A percentile compares a stretch with the other conserved stretches of the same genome.
These are phyloP conservation scores for Lamprotornis superbus DNA, from an alignment of 2,113 vertebrate genomes.

Conservation along the genomic window DNA sequence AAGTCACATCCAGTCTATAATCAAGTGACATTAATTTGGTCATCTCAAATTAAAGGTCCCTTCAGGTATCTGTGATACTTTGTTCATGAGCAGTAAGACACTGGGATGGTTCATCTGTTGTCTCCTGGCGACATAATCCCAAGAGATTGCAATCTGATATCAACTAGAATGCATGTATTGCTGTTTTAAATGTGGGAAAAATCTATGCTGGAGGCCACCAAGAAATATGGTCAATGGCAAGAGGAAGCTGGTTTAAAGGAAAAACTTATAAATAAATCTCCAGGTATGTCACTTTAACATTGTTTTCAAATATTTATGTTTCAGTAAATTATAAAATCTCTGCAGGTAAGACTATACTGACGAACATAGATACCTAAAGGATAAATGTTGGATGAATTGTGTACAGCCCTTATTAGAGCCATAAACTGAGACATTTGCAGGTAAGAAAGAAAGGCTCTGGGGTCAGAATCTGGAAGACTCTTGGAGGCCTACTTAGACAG, in stretches of 20 bases:
- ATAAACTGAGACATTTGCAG: not conserved
- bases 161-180: not conserved
- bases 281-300: not conserved
- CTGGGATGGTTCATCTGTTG: not conserved
- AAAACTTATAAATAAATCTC: not conserved
- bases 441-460: not conserved
- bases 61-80: not conserved
- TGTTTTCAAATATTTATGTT: not conserved
- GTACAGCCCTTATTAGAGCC: not conserved
- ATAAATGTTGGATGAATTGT: not conserved
- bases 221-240: not conserved
- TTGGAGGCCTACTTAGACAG: not conserved
- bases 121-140: not conserved
- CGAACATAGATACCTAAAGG: not conserved
- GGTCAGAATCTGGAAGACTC: not conserved
- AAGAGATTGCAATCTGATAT: not conserved
- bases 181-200: not conserved
- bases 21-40: not conserved
- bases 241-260: not conserved
- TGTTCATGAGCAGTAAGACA: not conserved
- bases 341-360: not conserved
- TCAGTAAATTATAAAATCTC: not conserved
- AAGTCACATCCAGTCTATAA: not conserved
- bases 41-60: not conserved
- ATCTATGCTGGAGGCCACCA: not conserved